These are phyloP conservation scores for Drosophila novamexicana DNA, from an alignment of 1,140 invertebrate genomes.

Conservation along the genomic window DNA sequence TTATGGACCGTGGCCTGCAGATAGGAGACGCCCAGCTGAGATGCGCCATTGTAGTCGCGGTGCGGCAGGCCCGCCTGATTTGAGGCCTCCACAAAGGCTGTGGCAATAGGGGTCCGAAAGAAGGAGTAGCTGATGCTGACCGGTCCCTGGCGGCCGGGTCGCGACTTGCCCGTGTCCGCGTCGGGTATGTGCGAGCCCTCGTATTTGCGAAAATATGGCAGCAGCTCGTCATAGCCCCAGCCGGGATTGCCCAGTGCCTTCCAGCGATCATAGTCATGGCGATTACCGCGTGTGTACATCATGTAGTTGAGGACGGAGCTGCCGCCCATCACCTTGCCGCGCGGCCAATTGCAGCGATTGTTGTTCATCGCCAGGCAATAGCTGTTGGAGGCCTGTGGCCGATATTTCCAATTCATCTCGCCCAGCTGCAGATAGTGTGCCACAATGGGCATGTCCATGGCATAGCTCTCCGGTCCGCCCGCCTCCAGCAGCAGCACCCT, in stretches of 20 bases:
- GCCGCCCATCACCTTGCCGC: slow-evolving; percentile 93
- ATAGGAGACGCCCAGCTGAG: slow-evolving; percentile 87
- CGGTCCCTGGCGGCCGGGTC: slow-evolving; percentile 86
- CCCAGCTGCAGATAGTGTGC: slow-evolving; percentile 87
- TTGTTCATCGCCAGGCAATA: slow-evolving; percentile 85
- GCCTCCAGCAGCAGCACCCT: slow-evolving; percentile 90
- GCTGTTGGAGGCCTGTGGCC: slow-evolving; percentile 86
- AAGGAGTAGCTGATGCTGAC: slow-evolving; percentile 84
- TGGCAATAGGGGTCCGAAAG: slow-evolving; percentile 86
- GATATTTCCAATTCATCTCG: slow-evolving; percentile 89
- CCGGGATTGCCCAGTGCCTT: slow-evolving; percentile 89
- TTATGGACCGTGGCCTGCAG: slow-evolving; percentile 88
- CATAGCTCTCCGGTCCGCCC: slow-evolving; percentile 86
- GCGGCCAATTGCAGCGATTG: slow-evolving; percentile 88
- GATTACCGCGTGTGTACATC: slow-evolving; percentile 94
- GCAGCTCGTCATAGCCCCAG: slow-evolving; percentile 92
- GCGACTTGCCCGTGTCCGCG: slow-evolving; percentile 85
- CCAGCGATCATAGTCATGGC: slow-evolving; percentile 92
- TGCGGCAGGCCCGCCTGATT: slow-evolving; percentile 87
- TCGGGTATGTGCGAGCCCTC: slow-evolving; percentile 88
- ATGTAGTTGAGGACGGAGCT: slow-evolving; percentile 95
- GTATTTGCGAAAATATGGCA: slow-evolving; percentile 92
- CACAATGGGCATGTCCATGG: slow-evolving; percentile 89
- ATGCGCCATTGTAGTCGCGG: slow-evolving; percentile 90
- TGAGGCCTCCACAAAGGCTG: slow-evolving; percentile 89